Evolutionary conservation across 1,140 invertebrate genomes (phyloP), one percentile per base, ranked within the genome.

Genomic region (Drosophila saltans): DNA sequence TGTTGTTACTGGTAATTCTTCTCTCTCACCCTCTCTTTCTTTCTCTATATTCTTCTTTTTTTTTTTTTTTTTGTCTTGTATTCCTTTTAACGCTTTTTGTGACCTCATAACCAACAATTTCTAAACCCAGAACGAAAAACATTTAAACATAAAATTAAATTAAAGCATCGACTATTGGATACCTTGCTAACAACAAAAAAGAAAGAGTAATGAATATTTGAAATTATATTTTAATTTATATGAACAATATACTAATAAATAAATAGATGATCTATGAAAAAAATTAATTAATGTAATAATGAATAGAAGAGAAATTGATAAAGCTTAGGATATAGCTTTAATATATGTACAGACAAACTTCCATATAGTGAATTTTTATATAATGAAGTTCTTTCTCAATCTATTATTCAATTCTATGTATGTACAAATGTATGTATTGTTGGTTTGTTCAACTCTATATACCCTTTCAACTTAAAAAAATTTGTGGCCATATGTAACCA

Each of bases 51-150:
- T n/a, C n/a, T n/a, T n/a, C 24, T 7, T 1, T 1, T 24, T 3
- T 28, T 56, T 28, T 28, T 10, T 21, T 26, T 11, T 69, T 58
- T 43, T 43, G 61, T 55, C 58, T 66, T 43, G 61, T 55, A 40
- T 66, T 75, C 58, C 80, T 81, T 86, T 86, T 70, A 80, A 83
- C 80, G 83, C 67, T 69, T 65, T 65, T 69, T 80, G 63, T 70
- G 81, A 78, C 69, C 67, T 57, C 70, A 75, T 85, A 85, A 67
- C 68, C 58, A 85, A 72, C 62, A 85, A 72, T 80, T 82, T 72
- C 75, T 78, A 68, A 78, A 81, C 76, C 69, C 75, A 88, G 80
- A 86, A 73, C 66, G 72, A 41, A 70, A 48, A 73, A 36, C 52
- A 16, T 48, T 48, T 26, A 9, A 10, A 52, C 9, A 40, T 40